Percentiles rank a stretch among this genome's conserved stretches.
Conservation (phyloP, 2,797 vertebrate species). For the Gymnoscopelus braueri region DNA sequence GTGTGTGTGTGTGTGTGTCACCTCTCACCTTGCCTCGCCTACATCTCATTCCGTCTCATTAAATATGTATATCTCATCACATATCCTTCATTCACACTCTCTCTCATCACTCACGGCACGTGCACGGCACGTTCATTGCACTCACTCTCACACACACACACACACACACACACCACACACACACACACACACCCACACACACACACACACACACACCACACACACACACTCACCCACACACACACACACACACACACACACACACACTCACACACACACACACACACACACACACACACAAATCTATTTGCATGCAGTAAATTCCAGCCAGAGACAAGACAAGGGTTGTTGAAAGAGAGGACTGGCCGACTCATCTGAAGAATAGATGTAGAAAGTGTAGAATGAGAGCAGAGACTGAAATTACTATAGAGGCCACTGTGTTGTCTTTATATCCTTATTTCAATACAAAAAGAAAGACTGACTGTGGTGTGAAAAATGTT, state of each 20-base stretch:
- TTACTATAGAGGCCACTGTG: no score
- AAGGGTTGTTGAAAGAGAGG: constrained; percentile 41
- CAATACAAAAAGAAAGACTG: no score
- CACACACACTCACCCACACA: constrained; percentile 62
- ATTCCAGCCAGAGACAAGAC: constrained; percentile 87
- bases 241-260: constrained; percentile 61
- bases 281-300: constrained; percentile 69
- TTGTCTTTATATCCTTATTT: no score
- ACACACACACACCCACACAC: constrained; percentile 80
- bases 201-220: constrained; percentile 54
- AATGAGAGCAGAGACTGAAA: not conserved
- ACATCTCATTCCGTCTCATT: constrained; percentile 97
- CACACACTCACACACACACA: constrained; percentile 77
- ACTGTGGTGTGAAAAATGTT: no score
- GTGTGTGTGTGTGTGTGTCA: constrained; percentile 50
- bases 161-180: constrained; percentile 64
- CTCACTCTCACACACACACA: constrained; percentile 60
- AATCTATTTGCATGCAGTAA: constrained; percentile 95
- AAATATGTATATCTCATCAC: constrained; percentile 99
- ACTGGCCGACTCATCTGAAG: constrained; percentile 47
- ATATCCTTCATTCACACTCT: constrained; percentile 74
- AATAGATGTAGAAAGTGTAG: not conserved
- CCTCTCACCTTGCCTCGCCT: constrained; percentile 72
- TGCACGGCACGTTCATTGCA: constrained; percentile 1
- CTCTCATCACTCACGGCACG: not conserved